These are phyloP conservation scores for Thysanoteuthis rhombus DNA, from an alignment of 2,888 invertebrate species.

Conservation along the genomic window DNA sequence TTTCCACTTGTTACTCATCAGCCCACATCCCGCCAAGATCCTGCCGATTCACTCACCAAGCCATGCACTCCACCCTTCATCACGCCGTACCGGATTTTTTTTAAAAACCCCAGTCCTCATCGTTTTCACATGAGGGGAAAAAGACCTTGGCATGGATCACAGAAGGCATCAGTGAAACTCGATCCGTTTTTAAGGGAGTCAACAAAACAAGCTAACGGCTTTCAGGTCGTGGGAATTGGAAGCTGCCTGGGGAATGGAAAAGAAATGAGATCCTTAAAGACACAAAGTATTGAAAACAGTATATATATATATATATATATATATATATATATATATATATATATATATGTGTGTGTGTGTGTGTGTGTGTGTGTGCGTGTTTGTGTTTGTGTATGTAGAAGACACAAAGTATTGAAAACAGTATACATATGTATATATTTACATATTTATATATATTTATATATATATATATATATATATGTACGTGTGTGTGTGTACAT, in stretches of 20 bases:
- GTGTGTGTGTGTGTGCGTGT: too few species aligned
- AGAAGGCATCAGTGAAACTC: not conserved
- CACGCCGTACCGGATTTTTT: not conserved
- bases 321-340: not conserved
- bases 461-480: too few species aligned
- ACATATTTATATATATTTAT: too few species aligned
- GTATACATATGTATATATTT: not conserved
- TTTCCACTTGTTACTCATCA: slow-evolving; percentile 1
- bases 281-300: not conserved
- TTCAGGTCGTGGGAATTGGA: not conserved
- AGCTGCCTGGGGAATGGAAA: not conserved
- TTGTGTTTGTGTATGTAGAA: not conserved
- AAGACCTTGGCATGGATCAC: not conserved
- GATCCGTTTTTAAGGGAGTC: not conserved
- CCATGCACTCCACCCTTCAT: not conserved
- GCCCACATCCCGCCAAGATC: not conserved
- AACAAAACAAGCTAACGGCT: not conserved
- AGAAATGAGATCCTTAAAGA: not conserved
- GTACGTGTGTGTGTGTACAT: not conserved
- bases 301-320: not conserved
- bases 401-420: not conserved
- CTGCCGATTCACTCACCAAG: not conserved
- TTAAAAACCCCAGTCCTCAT: not conserved
- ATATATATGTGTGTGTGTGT: too few species aligned
- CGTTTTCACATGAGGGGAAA: not conserved